phyloP scores from a whole-genome alignment of 1,140 invertebrate genomes.

The Bombus pascuorum region DNA sequence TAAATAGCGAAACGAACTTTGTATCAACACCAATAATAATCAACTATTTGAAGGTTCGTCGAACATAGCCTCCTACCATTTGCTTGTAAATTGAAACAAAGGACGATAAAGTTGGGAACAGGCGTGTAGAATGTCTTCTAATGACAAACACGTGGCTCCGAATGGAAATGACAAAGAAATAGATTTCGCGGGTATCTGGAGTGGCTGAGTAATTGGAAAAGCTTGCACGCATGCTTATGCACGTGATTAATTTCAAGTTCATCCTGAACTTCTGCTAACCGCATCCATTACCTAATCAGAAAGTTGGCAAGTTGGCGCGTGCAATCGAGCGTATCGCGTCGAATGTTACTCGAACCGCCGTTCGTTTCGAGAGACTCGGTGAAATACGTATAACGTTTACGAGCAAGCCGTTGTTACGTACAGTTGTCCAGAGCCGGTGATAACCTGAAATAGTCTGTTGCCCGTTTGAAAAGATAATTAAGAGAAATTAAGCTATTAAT shows the following conservation, averaged over 20 bases:
- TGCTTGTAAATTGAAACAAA: not conserved
- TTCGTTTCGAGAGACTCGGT: not conserved
- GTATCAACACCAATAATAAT: not conserved
- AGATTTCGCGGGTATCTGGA: not conserved
- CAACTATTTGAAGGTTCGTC: too few species aligned
- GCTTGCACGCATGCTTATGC: not conserved
- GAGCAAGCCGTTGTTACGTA: not conserved
- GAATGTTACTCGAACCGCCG: not conserved
- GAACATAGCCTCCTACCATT: not conserved
- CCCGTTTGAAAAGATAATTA: not conserved
- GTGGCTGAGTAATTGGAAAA: slow-evolving; percentile 14
- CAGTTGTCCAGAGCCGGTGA: not conserved
- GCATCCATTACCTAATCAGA: slow-evolving; percentile 8
- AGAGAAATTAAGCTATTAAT: too few species aligned
- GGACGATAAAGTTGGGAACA: not conserved
- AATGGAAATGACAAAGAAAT: not conserved
- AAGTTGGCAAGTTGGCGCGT: slow-evolving; percentile 4
- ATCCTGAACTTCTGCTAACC: not conserved
- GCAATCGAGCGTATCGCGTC: not conserved
- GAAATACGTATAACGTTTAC: not conserved
- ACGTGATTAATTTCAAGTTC: slow-evolving; percentile 2
- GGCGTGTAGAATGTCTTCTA: not conserved
- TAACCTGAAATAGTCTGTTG: not conserved
- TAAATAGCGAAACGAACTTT: not conserved
- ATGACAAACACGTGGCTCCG: not conserved